phyloP scores from a whole-genome alignment of 2,797 vertebrate genomes.

The Nannoperca australis region DNA sequence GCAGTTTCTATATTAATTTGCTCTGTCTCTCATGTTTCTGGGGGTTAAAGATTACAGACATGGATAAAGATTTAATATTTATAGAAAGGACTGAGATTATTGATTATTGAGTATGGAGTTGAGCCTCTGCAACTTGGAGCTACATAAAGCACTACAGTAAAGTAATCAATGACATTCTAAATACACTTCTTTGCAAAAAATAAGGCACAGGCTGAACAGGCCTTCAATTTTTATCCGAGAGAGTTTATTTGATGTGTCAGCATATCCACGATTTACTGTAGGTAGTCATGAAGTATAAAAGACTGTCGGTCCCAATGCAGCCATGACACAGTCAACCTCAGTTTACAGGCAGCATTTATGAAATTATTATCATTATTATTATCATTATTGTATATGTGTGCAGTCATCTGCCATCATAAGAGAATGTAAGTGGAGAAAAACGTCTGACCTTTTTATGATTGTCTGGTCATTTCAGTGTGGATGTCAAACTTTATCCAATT shows the following conservation, averaged over 20 bases:
- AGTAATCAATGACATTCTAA: neutral
- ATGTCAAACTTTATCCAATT: neutral
- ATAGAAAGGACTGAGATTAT: neutral
- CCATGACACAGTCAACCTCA: neutral
- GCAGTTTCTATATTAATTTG: slow-evolving; percentile 10
- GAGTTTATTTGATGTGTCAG: neutral
- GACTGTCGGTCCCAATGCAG: no score
- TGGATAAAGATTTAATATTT: neutral
- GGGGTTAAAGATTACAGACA: neutral
- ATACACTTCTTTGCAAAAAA: neutral
- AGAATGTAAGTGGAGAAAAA: neutral
- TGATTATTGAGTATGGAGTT: neutral
- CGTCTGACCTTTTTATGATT: neutral
- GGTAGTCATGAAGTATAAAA: neutral
- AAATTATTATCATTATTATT: no score
- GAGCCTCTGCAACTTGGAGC: neutral
- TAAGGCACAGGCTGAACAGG: neutral
- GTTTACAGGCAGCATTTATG: neutral
- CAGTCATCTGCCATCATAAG: neutral
- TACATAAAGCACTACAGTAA: neutral
- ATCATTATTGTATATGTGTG: neutral
- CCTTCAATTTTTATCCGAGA: neutral
- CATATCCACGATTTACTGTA: neutral
- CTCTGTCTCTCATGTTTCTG: neutral
- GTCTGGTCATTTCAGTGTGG: neutral